These are phyloP conservation scores for Drosophila arawakana DNA, from an alignment of 1,140 invertebrate species.

Conservation along the genomic window DNA sequence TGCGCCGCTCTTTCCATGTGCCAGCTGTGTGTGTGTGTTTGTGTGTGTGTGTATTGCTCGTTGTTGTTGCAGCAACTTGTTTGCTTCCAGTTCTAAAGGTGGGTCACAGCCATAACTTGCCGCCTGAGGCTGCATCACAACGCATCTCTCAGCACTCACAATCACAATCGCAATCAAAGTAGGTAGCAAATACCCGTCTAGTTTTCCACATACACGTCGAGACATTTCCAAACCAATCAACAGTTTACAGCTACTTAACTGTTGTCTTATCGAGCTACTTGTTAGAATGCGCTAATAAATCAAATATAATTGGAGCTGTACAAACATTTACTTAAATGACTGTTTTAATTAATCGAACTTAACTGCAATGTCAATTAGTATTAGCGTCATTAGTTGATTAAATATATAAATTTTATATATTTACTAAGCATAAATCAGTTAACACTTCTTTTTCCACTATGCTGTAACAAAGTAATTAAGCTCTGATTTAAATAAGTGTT, in stretches of 20 bases:
- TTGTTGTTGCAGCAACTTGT: slow-evolving; percentile 30
- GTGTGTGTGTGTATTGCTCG: slow-evolving; percentile 26
- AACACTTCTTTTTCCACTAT: too few species aligned
- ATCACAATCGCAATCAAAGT: slow-evolving; percentile 10
- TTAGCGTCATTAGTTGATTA: background rate
- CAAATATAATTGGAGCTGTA: slow-evolving; percentile 31
- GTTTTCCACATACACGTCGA: slow-evolving; percentile 41
- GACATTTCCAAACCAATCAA: slow-evolving; percentile 72
- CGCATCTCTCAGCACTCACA: slow-evolving; percentile 14
- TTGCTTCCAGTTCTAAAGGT: slow-evolving; percentile 66
- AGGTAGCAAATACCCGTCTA: slow-evolving; percentile 17
- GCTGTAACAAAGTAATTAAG: too few species aligned
- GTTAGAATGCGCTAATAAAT: slow-evolving; percentile 73
- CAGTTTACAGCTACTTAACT: slow-evolving; percentile 75
- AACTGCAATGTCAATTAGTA: slow-evolving; percentile 1
- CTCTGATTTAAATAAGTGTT: too few species aligned
- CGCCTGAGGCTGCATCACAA: slow-evolving; percentile 28
- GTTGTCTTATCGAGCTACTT: slow-evolving; percentile 61
- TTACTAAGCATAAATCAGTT: too few species aligned
- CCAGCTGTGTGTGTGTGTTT: slow-evolving; percentile 14
- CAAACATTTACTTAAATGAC: slow-evolving; percentile 5
- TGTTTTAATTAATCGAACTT: slow-evolving; percentile 27
- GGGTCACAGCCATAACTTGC: slow-evolving; percentile 79
- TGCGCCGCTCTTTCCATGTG: slow-evolving; percentile 47
- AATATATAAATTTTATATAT: too few species aligned